Percentiles rank a stretch among this genome's conserved stretches.
Evolutionary conservation across 1,140 invertebrate genomes (phyloP).

Genomic region (Bombus sibiricus): DNA sequence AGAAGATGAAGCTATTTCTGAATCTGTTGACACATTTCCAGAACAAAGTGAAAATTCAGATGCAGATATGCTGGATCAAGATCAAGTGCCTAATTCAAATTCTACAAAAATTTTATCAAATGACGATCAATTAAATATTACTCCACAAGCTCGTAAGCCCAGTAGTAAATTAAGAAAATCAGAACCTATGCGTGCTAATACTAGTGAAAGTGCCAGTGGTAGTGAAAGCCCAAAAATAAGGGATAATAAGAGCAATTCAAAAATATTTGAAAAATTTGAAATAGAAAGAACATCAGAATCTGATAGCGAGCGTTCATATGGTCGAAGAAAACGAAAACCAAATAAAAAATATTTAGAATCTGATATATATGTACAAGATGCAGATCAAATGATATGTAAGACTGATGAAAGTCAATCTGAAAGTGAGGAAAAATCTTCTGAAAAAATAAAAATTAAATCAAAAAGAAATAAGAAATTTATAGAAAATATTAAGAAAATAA

Average conservation of each 20-base stretch:
- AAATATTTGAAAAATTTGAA: constrained; percentile 54
- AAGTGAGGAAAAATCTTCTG: constrained; percentile 65
- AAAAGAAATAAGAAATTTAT: constrained; percentile 64
- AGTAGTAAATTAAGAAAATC: constrained; percentile 70
- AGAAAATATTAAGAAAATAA: constrained; percentile 41
- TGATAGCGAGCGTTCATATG: constrained; percentile 72
- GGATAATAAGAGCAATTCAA: constrained; percentile 35
- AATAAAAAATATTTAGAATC: constrained; percentile 75
- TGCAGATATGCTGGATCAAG: constrained; percentile 48
- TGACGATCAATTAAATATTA: constrained; percentile 12
- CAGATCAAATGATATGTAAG: constrained; percentile 67
- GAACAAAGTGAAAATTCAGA: constrained; percentile 70
- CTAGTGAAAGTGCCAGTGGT: constrained; percentile 24
- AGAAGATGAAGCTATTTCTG: constrained; percentile 68
- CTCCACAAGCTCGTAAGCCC: constrained; percentile 48
- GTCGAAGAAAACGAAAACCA: constrained; percentile 72
- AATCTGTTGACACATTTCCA: constrained; percentile 63
- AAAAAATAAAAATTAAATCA: constrained; percentile 53
- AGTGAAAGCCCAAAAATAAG: constrained; percentile 46
- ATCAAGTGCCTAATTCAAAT: constrained; percentile 25
- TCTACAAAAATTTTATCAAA: constrained; percentile 5
- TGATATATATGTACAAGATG: constrained; percentile 69
- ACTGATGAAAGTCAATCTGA: constrained; percentile 78
- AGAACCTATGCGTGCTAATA: background rate
- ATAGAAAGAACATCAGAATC: constrained; percentile 71